Conservation (phyloP, 2,113 vertebrate genomes). For the Ranitomeya imitator region DNA sequence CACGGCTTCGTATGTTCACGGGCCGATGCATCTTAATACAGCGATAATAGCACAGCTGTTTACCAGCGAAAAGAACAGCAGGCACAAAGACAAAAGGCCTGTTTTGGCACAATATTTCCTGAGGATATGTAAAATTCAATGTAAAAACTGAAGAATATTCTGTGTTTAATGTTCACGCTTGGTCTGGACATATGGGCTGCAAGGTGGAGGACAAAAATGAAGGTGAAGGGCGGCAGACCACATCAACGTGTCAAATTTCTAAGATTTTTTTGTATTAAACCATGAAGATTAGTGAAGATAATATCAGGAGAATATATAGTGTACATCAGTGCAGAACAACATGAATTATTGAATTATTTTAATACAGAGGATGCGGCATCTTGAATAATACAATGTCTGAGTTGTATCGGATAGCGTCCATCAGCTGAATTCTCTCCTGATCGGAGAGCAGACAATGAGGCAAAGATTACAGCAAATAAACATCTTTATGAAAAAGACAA, state of each 20-base stretch:
- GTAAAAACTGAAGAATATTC: not conserved
- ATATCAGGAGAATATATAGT: too few relatives aligned
- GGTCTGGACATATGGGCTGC: not conserved
- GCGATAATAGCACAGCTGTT: constrained; percentile 33
- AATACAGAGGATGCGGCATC: too few relatives aligned
- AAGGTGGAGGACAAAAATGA: not conserved
- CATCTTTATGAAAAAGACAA: too few relatives aligned
- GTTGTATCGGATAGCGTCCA: too few relatives aligned
- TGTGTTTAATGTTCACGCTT: not conserved
- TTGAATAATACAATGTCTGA: too few relatives aligned
- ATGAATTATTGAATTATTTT: too few relatives aligned
- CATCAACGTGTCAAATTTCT: not conserved
- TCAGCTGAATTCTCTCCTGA: too few relatives aligned
- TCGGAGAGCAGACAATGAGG: too few relatives aligned
- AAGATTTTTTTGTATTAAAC: too few relatives aligned
- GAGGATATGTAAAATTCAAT: not conserved
- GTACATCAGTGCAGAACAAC: too few relatives aligned
- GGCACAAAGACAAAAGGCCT: constrained; percentile 8
- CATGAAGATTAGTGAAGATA: too few relatives aligned
- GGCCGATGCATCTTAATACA: constrained; percentile 27
- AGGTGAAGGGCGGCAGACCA: not conserved
- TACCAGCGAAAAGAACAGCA: constrained; percentile 21
- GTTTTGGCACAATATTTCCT: constrained; percentile 12
- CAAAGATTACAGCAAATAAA: too few relatives aligned
- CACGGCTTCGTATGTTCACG: constrained; percentile 11